These are phyloP conservation scores for Micronisus gabar DNA, from an alignment of 2,113 vertebrate genomes.

Conservation along the genomic window DNA sequence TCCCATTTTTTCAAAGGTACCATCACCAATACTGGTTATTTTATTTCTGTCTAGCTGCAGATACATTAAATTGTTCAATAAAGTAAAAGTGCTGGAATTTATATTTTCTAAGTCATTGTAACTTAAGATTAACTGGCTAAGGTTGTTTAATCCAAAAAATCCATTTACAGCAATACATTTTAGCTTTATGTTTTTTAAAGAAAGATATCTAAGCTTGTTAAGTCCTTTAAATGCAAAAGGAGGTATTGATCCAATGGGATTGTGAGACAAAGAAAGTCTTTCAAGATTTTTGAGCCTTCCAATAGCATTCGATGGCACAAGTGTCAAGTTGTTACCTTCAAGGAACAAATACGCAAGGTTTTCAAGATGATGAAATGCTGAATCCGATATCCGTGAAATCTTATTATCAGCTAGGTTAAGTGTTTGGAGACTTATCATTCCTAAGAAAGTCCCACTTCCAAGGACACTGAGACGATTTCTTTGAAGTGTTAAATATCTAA, in stretches of 20 bases:
- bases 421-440: constrained; percentile 62
- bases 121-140: constrained; percentile 71
- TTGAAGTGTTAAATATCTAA: constrained; percentile 65
- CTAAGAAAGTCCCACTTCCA: constrained; percentile 58
- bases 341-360: constrained; percentile 69
- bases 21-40: constrained; percentile 62
- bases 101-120: constrained; percentile 71
- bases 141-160: constrained; percentile 70
- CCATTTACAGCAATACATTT: constrained; percentile 57
- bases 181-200: constrained; percentile 66
- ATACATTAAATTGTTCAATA: constrained; percentile 66
- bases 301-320: constrained; percentile 68
- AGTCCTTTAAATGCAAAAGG: constrained; percentile 73
- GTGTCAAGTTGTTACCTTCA: constrained; percentile 69
- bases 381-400: constrained; percentile 69
- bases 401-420: constrained; percentile 72
- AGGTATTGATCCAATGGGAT: constrained; percentile 63
- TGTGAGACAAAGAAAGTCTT: constrained; percentile 72
- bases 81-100: constrained; percentile 64
- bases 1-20: constrained; percentile 71
- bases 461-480: constrained; percentile 65
- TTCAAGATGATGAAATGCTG: constrained; percentile 68
- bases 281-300: constrained; percentile 65
- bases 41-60: constrained; percentile 72
- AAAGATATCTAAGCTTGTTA: constrained; percentile 62